Evolutionary conservation across 92 coral and sea anemone genomes (phyloP).

Genomic region (Epizoanthus stellaris): DNA sequence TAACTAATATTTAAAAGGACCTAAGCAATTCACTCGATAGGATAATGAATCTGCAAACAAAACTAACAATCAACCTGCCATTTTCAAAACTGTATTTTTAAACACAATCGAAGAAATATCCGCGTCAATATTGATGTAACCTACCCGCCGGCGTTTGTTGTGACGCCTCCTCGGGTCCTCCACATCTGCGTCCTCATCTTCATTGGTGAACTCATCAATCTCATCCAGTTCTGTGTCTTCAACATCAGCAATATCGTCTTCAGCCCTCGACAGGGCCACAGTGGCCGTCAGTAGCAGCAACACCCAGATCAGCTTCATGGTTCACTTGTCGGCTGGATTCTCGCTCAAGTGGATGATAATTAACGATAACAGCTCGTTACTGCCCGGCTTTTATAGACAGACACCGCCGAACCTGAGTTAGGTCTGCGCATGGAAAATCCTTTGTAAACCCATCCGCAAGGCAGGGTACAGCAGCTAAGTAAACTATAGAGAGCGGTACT

Average conservation of each 20-base stretch:
- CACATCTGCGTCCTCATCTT: too few species aligned
- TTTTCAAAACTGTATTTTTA: too few species aligned
- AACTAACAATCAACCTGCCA: too few species aligned
- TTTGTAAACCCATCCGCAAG: background rate
- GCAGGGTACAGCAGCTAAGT: background rate
- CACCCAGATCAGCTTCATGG: constrained; percentile 58
- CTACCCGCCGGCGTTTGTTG: too few species aligned
- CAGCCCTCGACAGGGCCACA: constrained; percentile 60
- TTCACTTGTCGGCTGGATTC: background rate
- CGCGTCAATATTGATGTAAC: too few species aligned
- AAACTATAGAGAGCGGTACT: background rate
- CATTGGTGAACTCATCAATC: too few species aligned
- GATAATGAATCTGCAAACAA: too few species aligned
- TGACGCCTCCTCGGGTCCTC: too few species aligned
- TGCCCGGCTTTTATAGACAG: background rate
- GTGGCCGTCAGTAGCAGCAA: constrained; percentile 53
- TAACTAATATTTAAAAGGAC: background rate
- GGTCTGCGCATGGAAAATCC: background rate
- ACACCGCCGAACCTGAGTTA: background rate
- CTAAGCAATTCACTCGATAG: too few species aligned
- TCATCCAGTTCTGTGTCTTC: background rate
- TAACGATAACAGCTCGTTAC: background rate
- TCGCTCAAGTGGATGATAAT: constrained; percentile 5
- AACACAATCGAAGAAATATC: too few species aligned
- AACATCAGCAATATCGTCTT: constrained; percentile 18